These are phyloP conservation scores for Cephus spinipes DNA, from an alignment of 2,888 invertebrate species.

Conservation along the genomic window DNA sequence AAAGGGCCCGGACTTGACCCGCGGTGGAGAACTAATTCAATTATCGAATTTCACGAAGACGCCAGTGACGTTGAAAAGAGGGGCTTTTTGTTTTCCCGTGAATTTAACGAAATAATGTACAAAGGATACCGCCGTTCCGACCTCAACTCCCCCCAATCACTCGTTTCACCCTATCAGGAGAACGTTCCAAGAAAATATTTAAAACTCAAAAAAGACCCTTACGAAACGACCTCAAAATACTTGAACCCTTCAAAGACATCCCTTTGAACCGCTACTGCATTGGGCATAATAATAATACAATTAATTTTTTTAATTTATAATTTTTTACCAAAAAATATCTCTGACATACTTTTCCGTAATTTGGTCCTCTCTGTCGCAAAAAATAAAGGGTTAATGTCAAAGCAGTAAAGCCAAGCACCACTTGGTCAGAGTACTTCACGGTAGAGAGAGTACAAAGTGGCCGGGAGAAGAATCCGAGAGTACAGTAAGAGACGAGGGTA, in stretches of 20 bases:
- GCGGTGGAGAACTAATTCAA: constrained; percentile 21
- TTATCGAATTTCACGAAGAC: constrained; percentile 23
- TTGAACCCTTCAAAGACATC: neutral
- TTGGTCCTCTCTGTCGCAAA: neutral
- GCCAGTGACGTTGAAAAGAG: neutral
- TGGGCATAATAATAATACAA: neutral
- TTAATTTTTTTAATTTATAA: neutral
- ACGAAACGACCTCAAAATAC: neutral
- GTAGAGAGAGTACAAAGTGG: constrained; percentile 18
- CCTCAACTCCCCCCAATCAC: neutral
- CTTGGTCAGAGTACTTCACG: neutral
- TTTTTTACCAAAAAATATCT: neutral
- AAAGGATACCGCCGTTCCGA: constrained; percentile 16
- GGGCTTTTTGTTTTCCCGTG: constrained; percentile 13
- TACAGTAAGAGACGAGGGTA: neutral
- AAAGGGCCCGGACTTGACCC: constrained; percentile 1
- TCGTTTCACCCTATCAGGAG: neutral
- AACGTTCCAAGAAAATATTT: neutral
- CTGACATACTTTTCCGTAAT: neutral
- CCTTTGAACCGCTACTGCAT: neutral
- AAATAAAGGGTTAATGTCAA: neutral
- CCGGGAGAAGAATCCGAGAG: constrained; percentile 8
- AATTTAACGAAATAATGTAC: constrained; percentile 24
- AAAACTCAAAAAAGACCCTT: neutral
- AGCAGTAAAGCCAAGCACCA: neutral